phyloP scores from a whole-genome alignment of 2,797 vertebrate species.

The Rhynchotus rufescens region DNA sequence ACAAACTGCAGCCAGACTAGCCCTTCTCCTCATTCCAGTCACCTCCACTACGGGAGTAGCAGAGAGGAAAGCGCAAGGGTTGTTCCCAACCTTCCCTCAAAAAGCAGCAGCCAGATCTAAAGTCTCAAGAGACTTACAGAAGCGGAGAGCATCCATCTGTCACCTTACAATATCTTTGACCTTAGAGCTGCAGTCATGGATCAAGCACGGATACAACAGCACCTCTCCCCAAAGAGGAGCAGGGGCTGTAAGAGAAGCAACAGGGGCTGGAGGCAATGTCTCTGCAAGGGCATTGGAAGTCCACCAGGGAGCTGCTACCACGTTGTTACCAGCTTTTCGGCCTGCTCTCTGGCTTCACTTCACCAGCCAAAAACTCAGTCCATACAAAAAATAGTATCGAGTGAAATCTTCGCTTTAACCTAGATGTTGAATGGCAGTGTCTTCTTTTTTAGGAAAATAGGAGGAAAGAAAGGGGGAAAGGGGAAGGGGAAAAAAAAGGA shows the following conservation, averaged over 20 bases:
- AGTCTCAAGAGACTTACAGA: not conserved
- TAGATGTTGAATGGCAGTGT: not conserved
- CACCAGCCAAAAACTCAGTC: conserved; percentile 11
- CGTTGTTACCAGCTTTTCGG: conserved; percentile 13
- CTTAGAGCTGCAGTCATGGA: not conserved
- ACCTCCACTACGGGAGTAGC: not conserved
- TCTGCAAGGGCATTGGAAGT: not conserved
- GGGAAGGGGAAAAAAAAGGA: not conserved
- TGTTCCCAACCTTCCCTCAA: not conserved
- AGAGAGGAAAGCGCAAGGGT: not conserved
- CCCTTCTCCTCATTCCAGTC: not conserved
- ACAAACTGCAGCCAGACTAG: not conserved
- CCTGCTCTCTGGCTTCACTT: not conserved
- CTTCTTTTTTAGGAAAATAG: not conserved
- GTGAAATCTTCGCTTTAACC: conserved; percentile 24
- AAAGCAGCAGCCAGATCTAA: not conserved
- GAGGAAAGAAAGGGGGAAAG: too few relatives aligned
- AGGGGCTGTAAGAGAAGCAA: not conserved
- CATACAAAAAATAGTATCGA: not conserved
- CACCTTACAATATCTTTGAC: not conserved
- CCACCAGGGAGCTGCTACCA: not conserved
- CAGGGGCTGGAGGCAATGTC: not conserved
- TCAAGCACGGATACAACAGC: not conserved
- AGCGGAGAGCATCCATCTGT: not conserved
- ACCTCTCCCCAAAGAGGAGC: not conserved